Percentiles rank a stretch among this genome's conserved stretches.
phyloP scores from a whole-genome alignment of 2,113 vertebrate species.

The Plecotus auritus region DNA sequence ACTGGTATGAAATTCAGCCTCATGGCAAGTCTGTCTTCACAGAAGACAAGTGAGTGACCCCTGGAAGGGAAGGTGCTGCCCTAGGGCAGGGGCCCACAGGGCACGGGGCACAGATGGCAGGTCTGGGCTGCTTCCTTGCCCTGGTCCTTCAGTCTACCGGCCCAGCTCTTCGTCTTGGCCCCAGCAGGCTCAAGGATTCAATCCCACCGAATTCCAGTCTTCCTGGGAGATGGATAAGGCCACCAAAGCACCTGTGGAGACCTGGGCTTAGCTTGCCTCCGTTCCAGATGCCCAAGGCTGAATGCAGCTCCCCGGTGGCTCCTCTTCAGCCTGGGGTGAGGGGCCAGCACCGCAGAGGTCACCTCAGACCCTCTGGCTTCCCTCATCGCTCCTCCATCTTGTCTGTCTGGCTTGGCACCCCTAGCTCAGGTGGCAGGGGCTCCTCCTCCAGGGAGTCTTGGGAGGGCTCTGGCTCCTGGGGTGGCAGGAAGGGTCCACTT shows the following conservation, averaged over 20 bases:
- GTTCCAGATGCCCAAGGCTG: neutral
- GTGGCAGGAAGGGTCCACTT: neutral
- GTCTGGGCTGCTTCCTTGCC: neutral
- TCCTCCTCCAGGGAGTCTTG: neutral
- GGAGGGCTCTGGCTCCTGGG: neutral
- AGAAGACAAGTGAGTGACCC: conserved; percentile 64
- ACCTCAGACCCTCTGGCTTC: neutral
- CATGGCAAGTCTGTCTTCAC: conserved; percentile 68
- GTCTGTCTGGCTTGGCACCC: neutral
- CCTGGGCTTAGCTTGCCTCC: neutral
- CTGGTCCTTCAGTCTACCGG: neutral
- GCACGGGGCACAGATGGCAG: neutral
- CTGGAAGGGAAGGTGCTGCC: neutral
- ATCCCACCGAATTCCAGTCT: neutral
- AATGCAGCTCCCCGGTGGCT: neutral
- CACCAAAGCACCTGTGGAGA: neutral
- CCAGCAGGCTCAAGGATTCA: neutral
- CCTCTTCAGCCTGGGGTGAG: neutral
- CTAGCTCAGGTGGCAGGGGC: neutral
- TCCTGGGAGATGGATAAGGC: neutral
- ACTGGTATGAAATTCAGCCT: conserved; percentile 59
- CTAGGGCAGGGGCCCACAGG: neutral
- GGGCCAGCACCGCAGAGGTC: neutral
- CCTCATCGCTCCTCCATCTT: neutral
- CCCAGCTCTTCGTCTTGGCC: conserved; percentile 7